Evolutionary conservation across 2,888 invertebrate genomes (phyloP).

Genomic region (Conus canariensis): DNA sequence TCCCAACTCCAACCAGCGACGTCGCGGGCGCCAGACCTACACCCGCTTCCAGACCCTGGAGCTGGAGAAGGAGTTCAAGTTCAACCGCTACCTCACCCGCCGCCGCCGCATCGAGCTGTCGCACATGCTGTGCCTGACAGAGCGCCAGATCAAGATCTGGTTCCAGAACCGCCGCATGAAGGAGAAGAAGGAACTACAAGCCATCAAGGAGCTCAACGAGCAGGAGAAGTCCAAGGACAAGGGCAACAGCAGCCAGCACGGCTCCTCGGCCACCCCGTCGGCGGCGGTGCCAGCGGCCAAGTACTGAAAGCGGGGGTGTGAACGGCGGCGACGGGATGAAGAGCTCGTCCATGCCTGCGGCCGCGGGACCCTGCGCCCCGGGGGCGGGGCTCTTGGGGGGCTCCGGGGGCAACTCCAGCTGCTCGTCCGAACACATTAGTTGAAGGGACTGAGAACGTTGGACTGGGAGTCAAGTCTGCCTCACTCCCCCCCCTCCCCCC

Average conservation of each 20-base stretch:
- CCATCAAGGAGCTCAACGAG: conserved; percentile 94
- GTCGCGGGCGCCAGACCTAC: conserved; percentile 97
- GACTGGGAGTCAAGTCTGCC: no score
- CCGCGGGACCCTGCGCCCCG: not conserved
- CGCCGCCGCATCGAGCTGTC: conserved; percentile 98
- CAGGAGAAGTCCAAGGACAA: conserved; percentile 28
- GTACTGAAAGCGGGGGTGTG: not conserved
- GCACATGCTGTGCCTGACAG: conserved; percentile 96
- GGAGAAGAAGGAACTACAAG: conserved; percentile 99
- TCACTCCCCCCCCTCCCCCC: no score
- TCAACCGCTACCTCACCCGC: conserved; percentile 98
- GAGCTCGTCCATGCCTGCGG: not conserved
- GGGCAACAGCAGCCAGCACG: not conserved
- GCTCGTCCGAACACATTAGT: conserved; percentile 45
- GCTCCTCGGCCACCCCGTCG: not conserved
- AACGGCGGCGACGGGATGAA: not conserved
- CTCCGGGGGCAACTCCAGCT: conserved; percentile 35
- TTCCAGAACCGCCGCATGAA: conserved; percentile 98
- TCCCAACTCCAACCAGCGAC: conserved; percentile 90
- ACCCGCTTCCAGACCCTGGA: conserved; percentile 98
- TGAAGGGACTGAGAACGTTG: not conserved
- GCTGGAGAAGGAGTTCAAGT: conserved; percentile 98
- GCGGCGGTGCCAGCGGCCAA: not conserved
- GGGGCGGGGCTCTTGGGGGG: not conserved
- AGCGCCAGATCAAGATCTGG: conserved; percentile 88